Base-by-base conservation (phyloP, 2,113 vertebrate genomes). In the Callaeas wilsoni region DNA sequence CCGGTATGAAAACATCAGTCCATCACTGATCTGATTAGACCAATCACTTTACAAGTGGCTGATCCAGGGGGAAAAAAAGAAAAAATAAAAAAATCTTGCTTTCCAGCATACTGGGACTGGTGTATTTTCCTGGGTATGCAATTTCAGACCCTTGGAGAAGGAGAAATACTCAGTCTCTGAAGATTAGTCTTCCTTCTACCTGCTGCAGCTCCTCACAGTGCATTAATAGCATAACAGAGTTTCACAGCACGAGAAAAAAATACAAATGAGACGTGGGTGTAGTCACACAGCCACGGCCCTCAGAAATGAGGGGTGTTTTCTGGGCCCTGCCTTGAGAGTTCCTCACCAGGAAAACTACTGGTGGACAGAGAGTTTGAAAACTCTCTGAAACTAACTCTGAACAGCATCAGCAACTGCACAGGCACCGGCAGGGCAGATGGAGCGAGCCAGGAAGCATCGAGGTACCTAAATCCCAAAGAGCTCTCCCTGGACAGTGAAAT, bases 201-300 rank as follows among this genome's bases (percentile, higher is more conserved):
- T 82, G 13, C 23, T 81, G 55, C 59, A 69, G 35, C n/a, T 62
- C 57, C 22, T 25, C 70, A 53, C 37, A 25, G 41, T 9, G 39
- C 30, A 42, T 15, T 19, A 55, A 44, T 10, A 23, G 63, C 15
- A 60, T 1, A 6, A 53, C 0, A 71, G 44, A 32, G 22, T n/a
- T 63, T 22, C 37, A 18, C 8, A 17, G 21, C 0, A 2, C 32
- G 27, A 64, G 19, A 33, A 52, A 69, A 77, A 60, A 33, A 25
- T 8, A 18, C 2, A 63, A 77, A 64, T 39, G 37, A 62, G 37
- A 25, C 16, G 14, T 52, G 9, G 18, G 17, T 87, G 39, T 12
- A 21, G 18, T 27, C 55, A 55, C n/a, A 52, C 2, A 63, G 53
- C 35, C 37, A 41, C 0, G 0, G 14, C 15, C 25, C 65, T 46